Evolutionary conservation across 2,113 vertebrate genomes (phyloP).

Genomic region (Piliocolobus tephrosceles): DNA sequence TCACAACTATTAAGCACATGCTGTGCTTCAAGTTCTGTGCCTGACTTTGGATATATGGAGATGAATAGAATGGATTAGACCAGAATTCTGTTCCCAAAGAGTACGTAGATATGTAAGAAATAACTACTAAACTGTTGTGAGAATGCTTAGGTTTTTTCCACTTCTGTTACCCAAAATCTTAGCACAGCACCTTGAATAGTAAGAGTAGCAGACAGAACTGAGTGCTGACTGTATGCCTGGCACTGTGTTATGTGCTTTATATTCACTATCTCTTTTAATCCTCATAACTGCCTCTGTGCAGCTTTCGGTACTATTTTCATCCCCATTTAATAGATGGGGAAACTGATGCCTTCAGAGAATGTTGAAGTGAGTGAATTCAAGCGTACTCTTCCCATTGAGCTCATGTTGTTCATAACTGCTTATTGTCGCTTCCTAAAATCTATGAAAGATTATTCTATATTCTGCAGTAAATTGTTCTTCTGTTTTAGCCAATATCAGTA

Average conservation of each 20-base stretch:
- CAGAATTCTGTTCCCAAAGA: background rate
- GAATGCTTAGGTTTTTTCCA: background rate
- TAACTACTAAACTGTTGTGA: background rate
- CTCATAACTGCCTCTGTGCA: background rate
- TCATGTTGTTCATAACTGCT: background rate
- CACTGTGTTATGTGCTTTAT: background rate
- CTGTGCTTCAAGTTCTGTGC: background rate
- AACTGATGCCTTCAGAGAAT: background rate
- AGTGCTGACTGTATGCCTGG: background rate
- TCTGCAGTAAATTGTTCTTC: background rate
- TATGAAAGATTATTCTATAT: background rate
- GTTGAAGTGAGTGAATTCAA: background rate
- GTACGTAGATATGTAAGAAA: background rate
- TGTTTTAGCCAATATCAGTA: slow-evolving; percentile 21
- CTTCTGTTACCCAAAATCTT: background rate
- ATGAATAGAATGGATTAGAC: background rate
- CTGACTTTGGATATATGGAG: background rate
- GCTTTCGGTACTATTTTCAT: background rate
- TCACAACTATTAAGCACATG: background rate
- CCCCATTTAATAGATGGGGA: background rate
- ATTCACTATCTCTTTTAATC: background rate
- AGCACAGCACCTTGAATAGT: background rate
- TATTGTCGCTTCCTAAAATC: background rate
- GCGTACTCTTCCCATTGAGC: background rate
- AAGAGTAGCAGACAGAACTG: background rate